phyloP scores from a whole-genome alignment of 1,140 invertebrate genomes.

The Aporrectodea caliginosa region DNA sequence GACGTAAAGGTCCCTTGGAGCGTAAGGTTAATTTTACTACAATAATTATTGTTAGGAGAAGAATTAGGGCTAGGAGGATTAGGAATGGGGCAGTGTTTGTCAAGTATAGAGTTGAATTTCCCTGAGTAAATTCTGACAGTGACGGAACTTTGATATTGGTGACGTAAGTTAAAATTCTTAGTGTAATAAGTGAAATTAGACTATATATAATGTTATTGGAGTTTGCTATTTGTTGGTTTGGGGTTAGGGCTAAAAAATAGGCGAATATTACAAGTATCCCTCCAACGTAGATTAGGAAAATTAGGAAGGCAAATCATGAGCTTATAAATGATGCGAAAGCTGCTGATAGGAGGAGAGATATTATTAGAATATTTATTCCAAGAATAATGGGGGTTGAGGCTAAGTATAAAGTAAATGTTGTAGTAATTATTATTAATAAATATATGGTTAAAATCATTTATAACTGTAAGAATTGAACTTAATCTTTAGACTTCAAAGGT shows the following conservation, averaged over 20 bases:
- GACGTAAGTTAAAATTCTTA: neutral
- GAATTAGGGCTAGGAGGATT: neutral
- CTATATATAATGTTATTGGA: neutral
- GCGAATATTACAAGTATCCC: constrained; percentile 26
- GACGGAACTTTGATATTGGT: neutral
- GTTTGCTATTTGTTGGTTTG: constrained; percentile 8
- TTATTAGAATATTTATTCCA: constrained; percentile 6
- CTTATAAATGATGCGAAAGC: neutral
- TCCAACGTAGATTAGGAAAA: constrained; percentile 21
- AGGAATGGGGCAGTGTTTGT: neutral
- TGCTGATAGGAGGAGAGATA: neutral
- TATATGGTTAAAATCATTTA: constrained; percentile 13
- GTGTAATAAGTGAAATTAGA: neutral
- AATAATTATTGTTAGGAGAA: constrained; percentile 8
- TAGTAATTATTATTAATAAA: neutral
- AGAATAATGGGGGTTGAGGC: neutral
- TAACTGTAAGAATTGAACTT: constrained; percentile 24
- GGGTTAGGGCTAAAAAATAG: constrained; percentile 9
- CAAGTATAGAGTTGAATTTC: neutral
- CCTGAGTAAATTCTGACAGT: neutral
- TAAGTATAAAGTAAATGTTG: neutral
- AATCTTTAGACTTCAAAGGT: constrained; percentile 16
- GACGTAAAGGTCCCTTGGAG: constrained; percentile 4
- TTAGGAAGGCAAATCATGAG: constrained; percentile 4
- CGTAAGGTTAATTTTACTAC: constrained; percentile 7